Base-by-base conservation (phyloP, 1,140 invertebrate genomes). In the Idris sp. region DNA sequence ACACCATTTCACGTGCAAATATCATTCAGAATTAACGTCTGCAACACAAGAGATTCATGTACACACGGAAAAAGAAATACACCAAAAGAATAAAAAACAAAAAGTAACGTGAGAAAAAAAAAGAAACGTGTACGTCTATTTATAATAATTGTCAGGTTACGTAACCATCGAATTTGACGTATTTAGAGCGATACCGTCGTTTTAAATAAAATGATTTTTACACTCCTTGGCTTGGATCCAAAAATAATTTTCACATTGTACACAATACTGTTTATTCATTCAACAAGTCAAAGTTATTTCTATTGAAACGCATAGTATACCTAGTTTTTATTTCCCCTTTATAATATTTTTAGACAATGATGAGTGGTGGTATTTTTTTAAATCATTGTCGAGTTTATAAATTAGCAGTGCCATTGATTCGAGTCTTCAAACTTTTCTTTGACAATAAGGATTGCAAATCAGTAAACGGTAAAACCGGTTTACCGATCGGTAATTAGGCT, bases 191-290 rank as follows among this genome's bases (percentile, higher is more conserved):
- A 73, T 64, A 64, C 36, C 30, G 40, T 31, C 15, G 35, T 65
- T 61, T 48, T 65, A 74, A 61, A 67, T 74, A 67, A 51, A 67
- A 71, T 36, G 30, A 73, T 65, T 65, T 73, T 65, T 61, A 65
- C 46, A 10, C 13, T 62, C 40, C 4, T 36, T 73, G 61, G 71
- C 46, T 22, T 11, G 10, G 16, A 7, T 59, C 71, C 62, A 67
- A 62, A 74, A 54, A 67, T 67, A 74, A 59, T 56, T 74, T 62
- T 36, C 62, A 67, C 54, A 31, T 74, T 74, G 49, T 74, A 68
- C 35, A 74, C 62, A 74, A 67, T 67, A 15, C 48, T 74, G 58
- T 74, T 68, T 68, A 61, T 74, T 64, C 64, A 67, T 61, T 68
- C 62, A 61, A 64, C 64, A 68, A 68, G 62, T 74, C 56, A 13